phyloP scores from a whole-genome alignment of 1,140 invertebrate genomes.

The Phymastichus coffea region DNA sequence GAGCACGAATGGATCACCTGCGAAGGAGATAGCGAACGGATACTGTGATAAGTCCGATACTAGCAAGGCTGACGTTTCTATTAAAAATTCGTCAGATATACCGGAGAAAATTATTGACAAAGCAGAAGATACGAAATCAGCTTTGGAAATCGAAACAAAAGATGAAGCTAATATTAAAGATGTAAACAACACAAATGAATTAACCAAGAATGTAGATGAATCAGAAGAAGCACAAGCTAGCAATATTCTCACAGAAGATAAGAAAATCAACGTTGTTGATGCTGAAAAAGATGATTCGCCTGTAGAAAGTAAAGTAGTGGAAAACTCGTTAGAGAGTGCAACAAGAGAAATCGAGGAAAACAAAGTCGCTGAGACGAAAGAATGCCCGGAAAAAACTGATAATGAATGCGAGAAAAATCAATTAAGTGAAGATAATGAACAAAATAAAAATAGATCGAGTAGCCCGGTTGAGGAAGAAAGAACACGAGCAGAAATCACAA shows the following conservation, averaged over 20 bases:
- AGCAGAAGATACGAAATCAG: background rate
- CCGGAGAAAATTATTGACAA: background rate
- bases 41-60: slow-evolving; percentile 9
- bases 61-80: background rate
- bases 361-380: no score
- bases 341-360: slow-evolving; percentile 18
- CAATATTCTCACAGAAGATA: no score
- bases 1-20: background rate
- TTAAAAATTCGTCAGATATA: background rate
- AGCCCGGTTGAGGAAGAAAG: no score
- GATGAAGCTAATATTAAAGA: slow-evolving; percentile 24
- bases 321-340: no score
- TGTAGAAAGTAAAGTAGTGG: background rate
- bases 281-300: background rate
- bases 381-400: background rate
- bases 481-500: no score
- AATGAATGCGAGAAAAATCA: background rate
- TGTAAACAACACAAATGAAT: slow-evolving; percentile 15
- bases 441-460: slow-evolving; percentile 9
- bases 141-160: slow-evolving; percentile 23
- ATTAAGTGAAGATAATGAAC: slow-evolving; percentile 6
- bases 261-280: background rate
- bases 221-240: background rate
- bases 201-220: background rate
- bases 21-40: slow-evolving; percentile 4